Evolutionary conservation across 2,797 vertebrate species (phyloP).

Genomic region (Pseudochaenichthys georgianus): DNA sequence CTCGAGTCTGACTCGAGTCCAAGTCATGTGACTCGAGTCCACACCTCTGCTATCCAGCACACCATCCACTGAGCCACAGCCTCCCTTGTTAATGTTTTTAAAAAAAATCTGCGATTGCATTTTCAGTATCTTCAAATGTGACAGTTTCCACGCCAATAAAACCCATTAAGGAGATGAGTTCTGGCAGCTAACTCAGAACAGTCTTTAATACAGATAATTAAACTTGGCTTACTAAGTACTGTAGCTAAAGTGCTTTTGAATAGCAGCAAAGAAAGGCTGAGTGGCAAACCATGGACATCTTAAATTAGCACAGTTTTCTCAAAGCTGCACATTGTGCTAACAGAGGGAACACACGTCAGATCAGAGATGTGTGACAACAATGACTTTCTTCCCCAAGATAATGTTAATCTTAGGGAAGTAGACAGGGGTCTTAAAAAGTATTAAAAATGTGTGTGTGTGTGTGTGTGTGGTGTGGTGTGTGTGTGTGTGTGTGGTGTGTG

Average conservation of each 20-base stretch:
- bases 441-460: no score
- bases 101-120: slow-evolving; percentile 23
- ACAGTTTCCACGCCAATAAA: slow-evolving; percentile 35
- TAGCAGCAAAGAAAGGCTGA: slow-evolving; percentile 1
- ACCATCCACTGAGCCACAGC: no score
- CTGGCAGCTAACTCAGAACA: slow-evolving; percentile 24
- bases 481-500: no score
- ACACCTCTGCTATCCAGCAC: no score
- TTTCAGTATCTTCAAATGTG: slow-evolving; percentile 31
- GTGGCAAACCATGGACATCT: slow-evolving; percentile 10
- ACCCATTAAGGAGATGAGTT: slow-evolving; percentile 23
- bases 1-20: no score
- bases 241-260: slow-evolving; percentile 8
- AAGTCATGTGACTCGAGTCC: no score
- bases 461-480: no score
- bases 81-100: no score
- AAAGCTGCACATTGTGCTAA: slow-evolving; percentile 12
- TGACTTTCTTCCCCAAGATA: no score
- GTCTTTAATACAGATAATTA: slow-evolving; percentile 15
- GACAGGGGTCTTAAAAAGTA: no score
- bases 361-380: background rate
- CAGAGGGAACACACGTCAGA: background rate
- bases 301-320: slow-evolving; percentile 1
- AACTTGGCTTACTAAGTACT: slow-evolving; percentile 23
- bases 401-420: no score